These are phyloP conservation scores for Picathartes gymnocephalus DNA, from an alignment of 2,113 vertebrate species.

Conservation along the genomic window DNA sequence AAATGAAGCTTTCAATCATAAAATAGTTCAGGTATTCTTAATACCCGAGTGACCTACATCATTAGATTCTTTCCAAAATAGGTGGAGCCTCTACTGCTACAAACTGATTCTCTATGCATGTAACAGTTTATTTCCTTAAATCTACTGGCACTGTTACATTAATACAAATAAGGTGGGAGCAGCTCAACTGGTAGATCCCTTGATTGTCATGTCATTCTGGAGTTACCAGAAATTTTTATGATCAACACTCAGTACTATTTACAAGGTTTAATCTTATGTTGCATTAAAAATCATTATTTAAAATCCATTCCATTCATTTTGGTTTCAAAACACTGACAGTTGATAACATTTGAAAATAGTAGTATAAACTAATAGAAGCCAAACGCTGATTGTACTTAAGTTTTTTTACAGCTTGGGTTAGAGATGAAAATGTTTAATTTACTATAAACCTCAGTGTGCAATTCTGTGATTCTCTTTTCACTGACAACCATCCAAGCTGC, in stretches of 20 bases:
- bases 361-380: background rate
- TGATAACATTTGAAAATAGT: background rate
- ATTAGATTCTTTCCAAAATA: background rate
- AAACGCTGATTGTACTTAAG: background rate
- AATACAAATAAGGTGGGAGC: background rate
- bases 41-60: background rate
- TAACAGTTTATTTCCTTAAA: background rate
- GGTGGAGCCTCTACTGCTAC: background rate
- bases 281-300: background rate
- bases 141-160: background rate
- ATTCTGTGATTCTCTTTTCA: background rate
- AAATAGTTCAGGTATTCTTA: background rate
- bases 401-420: background rate
- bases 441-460: background rate
- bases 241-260: background rate
- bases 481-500: background rate
- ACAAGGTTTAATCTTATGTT: background rate
- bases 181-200: background rate
- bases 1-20: background rate
- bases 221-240: background rate
- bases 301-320: slow-evolving; percentile 33
- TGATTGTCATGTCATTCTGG: slow-evolving; percentile 5
- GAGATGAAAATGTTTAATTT: background rate
- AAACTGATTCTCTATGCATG: background rate
- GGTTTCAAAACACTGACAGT: background rate